Percentiles rank a stretch among this genome's conserved stretches.
phyloP scores from a whole-genome alignment of 2,113 vertebrate species.

The Anoura caudifer region DNA sequence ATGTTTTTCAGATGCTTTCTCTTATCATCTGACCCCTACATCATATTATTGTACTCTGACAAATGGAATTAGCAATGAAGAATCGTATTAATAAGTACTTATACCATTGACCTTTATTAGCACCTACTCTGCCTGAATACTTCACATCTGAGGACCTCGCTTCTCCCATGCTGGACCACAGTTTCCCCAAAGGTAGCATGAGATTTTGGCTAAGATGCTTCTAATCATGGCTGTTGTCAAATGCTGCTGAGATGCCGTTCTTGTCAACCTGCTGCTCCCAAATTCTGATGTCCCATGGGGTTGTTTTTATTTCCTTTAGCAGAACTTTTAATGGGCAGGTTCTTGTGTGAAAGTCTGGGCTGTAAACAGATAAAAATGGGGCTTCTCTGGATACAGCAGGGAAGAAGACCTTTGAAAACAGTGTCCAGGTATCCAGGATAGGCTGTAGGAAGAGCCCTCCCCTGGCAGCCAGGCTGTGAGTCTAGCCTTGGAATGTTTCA shows the following conservation, averaged over 20 bases:
- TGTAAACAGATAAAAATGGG: not conserved
- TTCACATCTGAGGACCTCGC: not conserved
- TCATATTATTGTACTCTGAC: not conserved
- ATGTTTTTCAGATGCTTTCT: not conserved
- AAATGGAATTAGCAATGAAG: not conserved
- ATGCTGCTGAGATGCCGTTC: not conserved
- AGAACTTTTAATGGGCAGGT: not conserved
- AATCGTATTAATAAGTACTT: not conserved
- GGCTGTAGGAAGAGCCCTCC: rapidly evolving
- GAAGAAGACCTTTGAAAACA: not conserved
- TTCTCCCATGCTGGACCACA: not conserved
- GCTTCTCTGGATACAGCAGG: not conserved
- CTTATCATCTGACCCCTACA: not conserved
- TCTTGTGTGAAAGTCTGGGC: not conserved
- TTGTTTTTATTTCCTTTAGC: not conserved
- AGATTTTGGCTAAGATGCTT: not conserved
- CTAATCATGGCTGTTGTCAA: not conserved
- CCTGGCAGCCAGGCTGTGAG: not conserved
- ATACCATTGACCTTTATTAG: not conserved
- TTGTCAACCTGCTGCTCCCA: not conserved
- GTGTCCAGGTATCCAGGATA: not conserved
- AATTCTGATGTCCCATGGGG: not conserved
- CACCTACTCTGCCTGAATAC: not conserved
- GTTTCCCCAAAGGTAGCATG: not conserved
- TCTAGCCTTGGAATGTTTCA: not conserved